Evolutionary conservation across 37 sponge, comb jelly and placozoan species (phyloP), one percentile per base, ranked within the genome.

Genomic region (Axinella damicornis): DNA sequence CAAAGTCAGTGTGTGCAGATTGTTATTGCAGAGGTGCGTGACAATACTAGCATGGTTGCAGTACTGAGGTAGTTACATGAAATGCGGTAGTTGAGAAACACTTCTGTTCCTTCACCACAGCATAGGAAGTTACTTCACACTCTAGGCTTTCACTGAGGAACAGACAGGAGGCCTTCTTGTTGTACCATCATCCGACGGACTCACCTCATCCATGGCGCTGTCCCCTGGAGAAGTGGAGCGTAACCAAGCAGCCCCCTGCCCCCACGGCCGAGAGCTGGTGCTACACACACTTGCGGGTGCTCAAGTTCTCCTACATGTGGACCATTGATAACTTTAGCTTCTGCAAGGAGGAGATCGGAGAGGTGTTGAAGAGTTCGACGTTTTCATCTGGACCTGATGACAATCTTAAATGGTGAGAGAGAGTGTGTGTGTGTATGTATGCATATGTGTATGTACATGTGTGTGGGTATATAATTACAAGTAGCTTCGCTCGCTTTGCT

Each of bases 271-370:
- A 98, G 74, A 92, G 88, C 81, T 98, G 98, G 98, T 98, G 98
- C 71, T 85, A 91, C 77, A 98, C 98, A 20, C 93, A 98, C 65
- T 76, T 98, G 20, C 80, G 87, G 37, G 98, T 98, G 46, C 89
- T 90, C 62, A 93, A 94, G 64, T 98, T 98, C 73, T 90, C 93
- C 36, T 96, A 98, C 86, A 88, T 98, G 84, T 98, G 99, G 99
- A 97, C 92, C 53, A 96, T 98, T 22, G 94, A 98, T 22, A 98
- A 98, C 76, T 98, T 96, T 82, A 98, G 99, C 80, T 98, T 89
- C 92, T 96, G 97, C 41, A 87, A 93, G 25, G 95, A 93, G 39
- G 99, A 98, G 55, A 94, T 94, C 72, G 99, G 99, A 25, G 99
- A 98, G 33, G 91, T 87, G 20, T 79, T 98, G 69, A 92, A 95